Base-by-base conservation (phyloP, 1,140 invertebrate genomes). In the Leguminivora glycinivorella region DNA sequence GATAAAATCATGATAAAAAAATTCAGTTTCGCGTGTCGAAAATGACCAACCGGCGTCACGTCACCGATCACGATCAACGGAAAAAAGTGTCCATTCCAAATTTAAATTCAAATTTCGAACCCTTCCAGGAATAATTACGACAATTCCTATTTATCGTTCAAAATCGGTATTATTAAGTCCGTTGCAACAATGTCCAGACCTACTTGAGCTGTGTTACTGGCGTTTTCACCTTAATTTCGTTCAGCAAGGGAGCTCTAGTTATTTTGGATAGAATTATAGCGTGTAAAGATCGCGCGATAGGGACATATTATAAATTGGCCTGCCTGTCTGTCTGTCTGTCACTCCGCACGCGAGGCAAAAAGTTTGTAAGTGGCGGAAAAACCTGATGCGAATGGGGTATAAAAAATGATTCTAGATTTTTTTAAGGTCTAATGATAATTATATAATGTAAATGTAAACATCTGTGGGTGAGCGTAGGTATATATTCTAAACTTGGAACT, bases 261-360 rank as follows among this genome's bases (percentile, higher is more conserved):
- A 74, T 56, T 31, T 58, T 85, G 85, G 85, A 73, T 56, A 26
- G 38, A 17, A 17, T 63, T 63, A 72, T 88, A 71, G 85, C 87
- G 83, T 89, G 87, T 71, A 73, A 73, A 86, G 85, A 89, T 89
- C 81, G 78, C 68, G 66, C 75, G 87, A 89, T 89, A 89, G 80
- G 80, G 82, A 84, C 85, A 84, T 86, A 85, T 87, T 88, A 87
- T 89, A 89, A 88, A 89, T 89, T 87, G 78, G 80, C 79, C 84
- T 78, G 83, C 83, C 80, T 81, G 82, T 83, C 80, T 81, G 82
- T 83, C 72, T 73, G 72, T 73, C 72, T 73, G 72, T 73, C 72
- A 73, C 72, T 26, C 6, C 14, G 38, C 87, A 89, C 87, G 87
- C 87, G 84, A 89, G 84, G 84, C 82, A 84, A 89, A 88, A 89